Percentiles rank a stretch among this genome's conserved stretches.
Evolutionary conservation across 2,797 vertebrate species (phyloP).

Genomic region (Anomalospiza imberbis): DNA sequence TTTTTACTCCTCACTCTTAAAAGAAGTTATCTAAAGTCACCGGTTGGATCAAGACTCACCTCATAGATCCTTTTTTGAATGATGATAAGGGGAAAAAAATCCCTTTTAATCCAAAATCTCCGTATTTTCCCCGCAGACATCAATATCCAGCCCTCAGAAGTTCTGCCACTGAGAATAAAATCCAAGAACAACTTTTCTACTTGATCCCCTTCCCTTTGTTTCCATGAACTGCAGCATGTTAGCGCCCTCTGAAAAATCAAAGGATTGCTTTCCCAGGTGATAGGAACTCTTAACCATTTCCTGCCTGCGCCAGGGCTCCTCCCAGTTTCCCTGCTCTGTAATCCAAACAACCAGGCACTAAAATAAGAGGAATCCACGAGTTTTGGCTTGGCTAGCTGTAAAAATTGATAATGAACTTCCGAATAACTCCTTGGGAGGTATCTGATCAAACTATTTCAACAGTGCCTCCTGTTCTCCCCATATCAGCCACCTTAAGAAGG

Average conservation of each 20-base stretch:
- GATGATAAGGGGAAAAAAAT: not conserved
- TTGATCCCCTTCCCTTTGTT: slow-evolving; percentile 56
- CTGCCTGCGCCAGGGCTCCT: slow-evolving; percentile 48
- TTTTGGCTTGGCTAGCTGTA: not conserved
- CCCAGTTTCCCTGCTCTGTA: not conserved
- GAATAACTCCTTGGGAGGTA: not conserved
- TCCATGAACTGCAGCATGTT: slow-evolving; percentile 54
- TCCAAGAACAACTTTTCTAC: slow-evolving; percentile 21
- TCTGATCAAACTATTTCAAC: not conserved
- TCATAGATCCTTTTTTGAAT: not conserved
- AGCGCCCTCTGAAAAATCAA: slow-evolving; percentile 68
- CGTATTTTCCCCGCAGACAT: not conserved
- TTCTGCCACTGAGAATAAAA: slow-evolving; percentile 20
- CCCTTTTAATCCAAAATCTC: not conserved
- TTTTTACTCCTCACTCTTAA: not conserved
- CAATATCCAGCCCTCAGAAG: slow-evolving; percentile 2
- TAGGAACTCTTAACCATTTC: slow-evolving; percentile 47
- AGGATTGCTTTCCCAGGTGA: slow-evolving; percentile 67
- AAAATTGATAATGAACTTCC: not conserved
- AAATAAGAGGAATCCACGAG: not conserved
- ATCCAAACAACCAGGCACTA: not conserved
- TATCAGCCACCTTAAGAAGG: not conserved
- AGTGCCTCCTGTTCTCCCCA: not conserved
- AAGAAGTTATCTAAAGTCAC: not conserved
- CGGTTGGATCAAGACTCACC: not conserved